phyloP scores from a whole-genome alignment of 2,113 vertebrate species.

The Guaruba guarouba region DNA sequence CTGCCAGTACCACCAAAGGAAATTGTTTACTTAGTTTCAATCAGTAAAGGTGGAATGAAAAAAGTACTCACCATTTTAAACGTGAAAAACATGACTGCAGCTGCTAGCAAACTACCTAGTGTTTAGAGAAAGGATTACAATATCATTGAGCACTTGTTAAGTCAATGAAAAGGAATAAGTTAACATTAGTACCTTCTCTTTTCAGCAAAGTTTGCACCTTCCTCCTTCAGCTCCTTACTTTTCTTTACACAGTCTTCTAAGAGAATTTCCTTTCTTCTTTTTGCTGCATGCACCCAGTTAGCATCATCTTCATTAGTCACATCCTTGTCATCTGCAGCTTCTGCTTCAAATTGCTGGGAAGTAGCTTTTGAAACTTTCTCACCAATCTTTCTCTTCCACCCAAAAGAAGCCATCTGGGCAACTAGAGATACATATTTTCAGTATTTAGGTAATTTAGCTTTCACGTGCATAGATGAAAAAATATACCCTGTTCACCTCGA shows the following conservation, averaged over 20 bases:
- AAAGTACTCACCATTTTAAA: neutral
- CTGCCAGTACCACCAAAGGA: neutral
- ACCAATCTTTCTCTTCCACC: slow-evolving; percentile 94
- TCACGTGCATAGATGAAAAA: neutral
- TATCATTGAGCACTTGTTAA: neutral
- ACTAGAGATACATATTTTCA: neutral
- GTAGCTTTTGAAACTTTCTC: slow-evolving; percentile 90
- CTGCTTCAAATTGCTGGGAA: slow-evolving; percentile 88
- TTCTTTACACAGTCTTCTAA: slow-evolving; percentile 81
- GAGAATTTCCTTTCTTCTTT: slow-evolving; percentile 81
- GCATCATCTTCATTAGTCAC: slow-evolving; percentile 66
- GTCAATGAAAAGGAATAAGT: neutral
- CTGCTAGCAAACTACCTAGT: neutral
- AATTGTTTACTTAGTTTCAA: neutral
- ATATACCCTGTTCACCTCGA: rapidly evolving
- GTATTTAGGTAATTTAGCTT: neutral
- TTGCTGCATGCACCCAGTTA: slow-evolving; percentile 81
- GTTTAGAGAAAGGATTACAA: neutral
- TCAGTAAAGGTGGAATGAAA: neutral
- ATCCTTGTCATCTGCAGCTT: slow-evolving; percentile 74
- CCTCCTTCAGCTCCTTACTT: slow-evolving; percentile 87
- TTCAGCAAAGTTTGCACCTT: slow-evolving; percentile 85
- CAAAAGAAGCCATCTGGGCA: slow-evolving; percentile 90
- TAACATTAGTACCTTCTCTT: slow-evolving; percentile 79
- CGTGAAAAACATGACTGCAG: rapidly evolving